Conservation (phyloP, 2,797 vertebrate species). For the Thalassophryne amazonica region DNA sequence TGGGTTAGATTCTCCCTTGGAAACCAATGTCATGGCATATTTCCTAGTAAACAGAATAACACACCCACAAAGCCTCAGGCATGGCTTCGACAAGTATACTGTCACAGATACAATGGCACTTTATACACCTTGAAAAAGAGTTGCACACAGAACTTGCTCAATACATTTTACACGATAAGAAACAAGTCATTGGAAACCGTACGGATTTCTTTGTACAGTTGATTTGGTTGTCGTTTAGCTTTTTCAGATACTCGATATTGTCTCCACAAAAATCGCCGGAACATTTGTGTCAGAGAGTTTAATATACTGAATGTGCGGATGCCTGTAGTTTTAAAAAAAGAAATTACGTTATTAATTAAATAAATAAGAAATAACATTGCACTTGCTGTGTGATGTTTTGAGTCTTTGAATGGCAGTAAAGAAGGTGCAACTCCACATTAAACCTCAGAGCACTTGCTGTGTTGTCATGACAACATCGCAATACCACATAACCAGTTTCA, state of each 20-base stretch:
- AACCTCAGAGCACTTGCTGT: constrained; percentile 30
- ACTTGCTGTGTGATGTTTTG: constrained; percentile 48
- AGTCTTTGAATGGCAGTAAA: constrained; percentile 58
- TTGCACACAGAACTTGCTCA: constrained; percentile 60
- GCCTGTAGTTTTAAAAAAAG: constrained; percentile 50
- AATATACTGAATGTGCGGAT: constrained; percentile 5
- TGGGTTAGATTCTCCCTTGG: constrained; percentile 17
- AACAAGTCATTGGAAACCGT: constrained; percentile 36
- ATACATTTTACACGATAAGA: constrained; percentile 46
- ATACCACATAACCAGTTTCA: constrained; percentile 24
- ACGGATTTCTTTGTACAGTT: constrained; percentile 46
- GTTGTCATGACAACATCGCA: constrained; percentile 61
- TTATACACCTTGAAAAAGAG: constrained; percentile 59
- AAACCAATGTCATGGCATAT: constrained; percentile 68
- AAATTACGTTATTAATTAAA: constrained; percentile 14
- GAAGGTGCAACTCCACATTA: constrained; percentile 23
- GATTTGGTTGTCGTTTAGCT: constrained; percentile 56
- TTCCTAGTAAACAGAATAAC: constrained; percentile 69
- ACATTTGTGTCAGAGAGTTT: constrained; percentile 21
- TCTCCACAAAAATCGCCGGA: constrained; percentile 38
- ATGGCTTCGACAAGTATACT: constrained; percentile 74
- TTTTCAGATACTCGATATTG: constrained; percentile 34
- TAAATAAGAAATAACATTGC: constrained; percentile 57
- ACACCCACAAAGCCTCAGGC: constrained; percentile 76
- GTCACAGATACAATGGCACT: constrained; percentile 71